Evolutionary conservation across 2,888 invertebrate genomes (phyloP).

Genomic region (Aleiodes leptofemur): DNA sequence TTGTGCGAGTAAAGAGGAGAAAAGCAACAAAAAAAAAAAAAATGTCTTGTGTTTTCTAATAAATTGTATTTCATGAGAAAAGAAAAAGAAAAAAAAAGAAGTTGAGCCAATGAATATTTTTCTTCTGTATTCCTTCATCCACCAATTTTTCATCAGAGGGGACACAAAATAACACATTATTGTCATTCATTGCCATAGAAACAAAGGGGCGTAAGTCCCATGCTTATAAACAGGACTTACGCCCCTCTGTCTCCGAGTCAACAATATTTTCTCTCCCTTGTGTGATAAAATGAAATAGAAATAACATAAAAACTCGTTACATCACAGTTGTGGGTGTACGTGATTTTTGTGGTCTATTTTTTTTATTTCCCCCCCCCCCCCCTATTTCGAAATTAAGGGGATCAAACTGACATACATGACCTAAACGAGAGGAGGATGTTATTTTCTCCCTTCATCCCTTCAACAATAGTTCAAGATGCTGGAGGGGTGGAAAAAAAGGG

Average conservation of each 20-base stretch:
- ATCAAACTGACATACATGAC: slow-evolving; percentile 8
- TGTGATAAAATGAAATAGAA: neutral
- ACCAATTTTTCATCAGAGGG: neutral
- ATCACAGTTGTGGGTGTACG: neutral
- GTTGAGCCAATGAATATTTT: slow-evolving; percentile 9
- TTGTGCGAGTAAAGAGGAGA: neutral
- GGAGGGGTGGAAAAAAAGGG: too few species aligned
- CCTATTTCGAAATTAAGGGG: neutral
- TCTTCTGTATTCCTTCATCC: neutral
- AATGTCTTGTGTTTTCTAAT: neutral
- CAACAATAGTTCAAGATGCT: neutral
- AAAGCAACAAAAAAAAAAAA: neutral
- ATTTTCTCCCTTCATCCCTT: neutral
- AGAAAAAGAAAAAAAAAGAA: neutral
- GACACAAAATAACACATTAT: too few species aligned
- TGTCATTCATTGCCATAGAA: too few species aligned
- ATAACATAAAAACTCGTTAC: neutral
- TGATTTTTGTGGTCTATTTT: neutral
- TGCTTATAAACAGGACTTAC: too few species aligned
- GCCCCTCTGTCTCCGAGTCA: too few species aligned
- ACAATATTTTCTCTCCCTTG: too few species aligned
- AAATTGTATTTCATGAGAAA: slow-evolving; percentile 9
- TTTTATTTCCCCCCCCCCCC: neutral
- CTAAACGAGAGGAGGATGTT: neutral
- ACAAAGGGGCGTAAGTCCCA: too few species aligned